Evolutionary conservation across 2,888 invertebrate species (phyloP).

Genomic region (Spisula solida): DNA sequence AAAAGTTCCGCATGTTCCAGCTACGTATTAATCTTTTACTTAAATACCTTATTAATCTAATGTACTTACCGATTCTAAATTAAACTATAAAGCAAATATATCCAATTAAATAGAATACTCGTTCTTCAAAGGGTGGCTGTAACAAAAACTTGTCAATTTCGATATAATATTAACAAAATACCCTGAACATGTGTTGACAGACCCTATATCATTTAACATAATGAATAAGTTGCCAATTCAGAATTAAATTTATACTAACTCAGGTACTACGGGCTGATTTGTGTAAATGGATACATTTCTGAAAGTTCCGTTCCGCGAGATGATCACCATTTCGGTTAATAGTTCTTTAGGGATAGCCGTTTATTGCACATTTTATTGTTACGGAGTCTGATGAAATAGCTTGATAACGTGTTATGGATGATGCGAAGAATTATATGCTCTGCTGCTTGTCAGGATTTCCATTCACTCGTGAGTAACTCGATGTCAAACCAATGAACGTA

Average conservation of each 20-base stretch:
- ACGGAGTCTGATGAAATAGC: background rate
- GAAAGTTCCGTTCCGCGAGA: background rate
- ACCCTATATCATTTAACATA: conserved; percentile 6
- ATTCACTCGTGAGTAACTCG: background rate
- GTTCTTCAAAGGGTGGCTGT: background rate
- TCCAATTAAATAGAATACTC: background rate
- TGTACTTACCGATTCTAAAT: background rate
- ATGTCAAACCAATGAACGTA: background rate
- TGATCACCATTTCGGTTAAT: background rate
- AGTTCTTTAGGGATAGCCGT: conserved; percentile 3
- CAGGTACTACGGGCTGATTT: background rate
- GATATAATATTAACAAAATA: background rate
- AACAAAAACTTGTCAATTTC: background rate
- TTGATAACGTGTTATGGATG: background rate
- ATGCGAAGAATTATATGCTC: background rate
- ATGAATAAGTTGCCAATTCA: background rate
- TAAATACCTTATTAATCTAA: background rate
- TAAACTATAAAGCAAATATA: background rate
- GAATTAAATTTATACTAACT: conserved; percentile 5
- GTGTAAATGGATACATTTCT: background rate
- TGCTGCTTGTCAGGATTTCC: background rate
- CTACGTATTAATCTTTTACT: background rate
- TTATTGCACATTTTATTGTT: conserved; percentile 15
- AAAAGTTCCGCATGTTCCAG: background rate
- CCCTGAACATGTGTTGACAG: background rate